Evolutionary conservation across 2,113 vertebrate genomes (phyloP).

Genomic region (Verasper variegatus): DNA sequence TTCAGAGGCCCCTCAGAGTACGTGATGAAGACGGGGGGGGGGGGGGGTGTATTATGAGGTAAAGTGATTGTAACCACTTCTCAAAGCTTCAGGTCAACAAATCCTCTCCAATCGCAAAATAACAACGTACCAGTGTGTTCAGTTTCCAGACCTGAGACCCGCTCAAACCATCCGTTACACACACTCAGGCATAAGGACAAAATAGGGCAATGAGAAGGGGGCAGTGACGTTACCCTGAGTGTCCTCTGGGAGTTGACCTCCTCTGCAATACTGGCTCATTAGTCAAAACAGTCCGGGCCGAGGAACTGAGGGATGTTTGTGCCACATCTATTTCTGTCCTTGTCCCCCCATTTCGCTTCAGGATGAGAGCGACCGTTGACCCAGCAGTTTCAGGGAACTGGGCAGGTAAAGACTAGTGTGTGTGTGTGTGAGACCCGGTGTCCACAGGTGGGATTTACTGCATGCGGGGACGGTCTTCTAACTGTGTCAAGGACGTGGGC

Average conservation of each 20-base stretch:
- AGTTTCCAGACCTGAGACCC: conserved; percentile 24
- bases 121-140: background rate
- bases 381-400: conserved; percentile 41
- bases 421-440: background rate
- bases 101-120: background rate
- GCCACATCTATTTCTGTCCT: conserved; percentile 75
- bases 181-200: conserved; percentile 47
- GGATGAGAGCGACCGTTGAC: conserved; percentile 50
- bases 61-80: too few relatives aligned
- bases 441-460: conserved; percentile 37
- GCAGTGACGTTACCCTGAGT: conserved; percentile 33
- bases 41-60: background rate
- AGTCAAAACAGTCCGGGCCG: conserved; percentile 70
- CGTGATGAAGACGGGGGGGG: background rate
- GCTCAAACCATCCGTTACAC: conserved; percentile 27
- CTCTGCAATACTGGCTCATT: conserved; percentile 70
- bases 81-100: background rate
- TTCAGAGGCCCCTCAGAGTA: background rate
- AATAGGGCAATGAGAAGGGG: conserved; percentile 72
- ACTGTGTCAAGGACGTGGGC: conserved; percentile 75
- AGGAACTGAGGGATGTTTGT: conserved; percentile 53
- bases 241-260: conserved; percentile 61
- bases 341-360: conserved; percentile 38
- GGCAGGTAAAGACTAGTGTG: conserved; percentile 44
- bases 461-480: conserved; percentile 30